Conservation (phyloP, 2,797 vertebrate species). For the Hylomyscus alleni region DNA sequence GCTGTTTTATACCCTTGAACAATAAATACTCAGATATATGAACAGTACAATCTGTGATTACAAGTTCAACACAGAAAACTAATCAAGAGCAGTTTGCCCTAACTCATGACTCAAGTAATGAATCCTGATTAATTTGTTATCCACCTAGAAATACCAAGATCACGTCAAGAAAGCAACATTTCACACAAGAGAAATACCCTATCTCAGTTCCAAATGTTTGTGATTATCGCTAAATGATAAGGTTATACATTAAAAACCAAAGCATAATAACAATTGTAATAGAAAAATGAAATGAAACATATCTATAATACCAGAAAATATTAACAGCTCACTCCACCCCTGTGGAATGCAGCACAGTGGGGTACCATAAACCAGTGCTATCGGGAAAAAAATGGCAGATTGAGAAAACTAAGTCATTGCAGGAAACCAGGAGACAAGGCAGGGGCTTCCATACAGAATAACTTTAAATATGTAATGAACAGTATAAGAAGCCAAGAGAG, state of each 20-base stretch:
- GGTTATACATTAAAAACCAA: conserved; percentile 16
- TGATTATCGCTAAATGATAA: conserved; percentile 52
- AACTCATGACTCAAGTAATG: conserved; percentile 2
- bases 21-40: conserved; percentile 20
- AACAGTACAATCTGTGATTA: conserved; percentile 1
- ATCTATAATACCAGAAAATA: neutral
- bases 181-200: conserved; percentile 35
- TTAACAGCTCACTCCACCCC: neutral
- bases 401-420: neutral
- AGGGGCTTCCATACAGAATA: neutral
- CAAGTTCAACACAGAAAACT: conserved; percentile 28
- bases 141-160: conserved; percentile 21
- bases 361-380: neutral
- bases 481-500: neutral
- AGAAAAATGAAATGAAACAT: neutral
- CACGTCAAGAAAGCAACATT: conserved; percentile 8
- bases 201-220: neutral
- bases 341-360: neutral
- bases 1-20: conserved; percentile 14
- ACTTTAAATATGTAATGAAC: neutral
- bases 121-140: conserved; percentile 44
- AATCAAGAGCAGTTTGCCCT: conserved; percentile 5
- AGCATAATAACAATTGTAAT: conserved; percentile 1
- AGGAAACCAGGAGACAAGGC: conserved; percentile 7
- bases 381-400: neutral